phyloP scores from a whole-genome alignment of 2,888 invertebrate genomes.

The Halocaridina rubra region DNA sequence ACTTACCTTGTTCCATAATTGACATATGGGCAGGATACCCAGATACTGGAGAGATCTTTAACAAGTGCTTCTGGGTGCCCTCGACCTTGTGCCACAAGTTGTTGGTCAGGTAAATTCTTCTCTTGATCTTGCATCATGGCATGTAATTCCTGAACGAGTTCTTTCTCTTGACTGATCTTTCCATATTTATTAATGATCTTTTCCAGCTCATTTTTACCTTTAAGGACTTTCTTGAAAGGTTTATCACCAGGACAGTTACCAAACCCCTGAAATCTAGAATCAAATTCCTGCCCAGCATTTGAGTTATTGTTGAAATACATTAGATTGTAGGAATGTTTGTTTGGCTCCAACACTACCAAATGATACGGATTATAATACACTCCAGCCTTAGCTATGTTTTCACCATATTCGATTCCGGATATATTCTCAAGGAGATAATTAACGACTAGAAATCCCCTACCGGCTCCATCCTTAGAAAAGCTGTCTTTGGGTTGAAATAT shows the following conservation, averaged over 20 bases:
- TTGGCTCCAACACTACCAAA: slow-evolving; percentile 35
- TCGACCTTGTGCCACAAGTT: slow-evolving; percentile 35
- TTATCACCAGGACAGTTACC: slow-evolving; percentile 39
- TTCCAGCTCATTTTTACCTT: slow-evolving; percentile 31
- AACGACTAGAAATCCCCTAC: slow-evolving; percentile 49
- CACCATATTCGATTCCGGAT: slow-evolving; percentile 11
- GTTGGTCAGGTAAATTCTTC: slow-evolving; percentile 40
- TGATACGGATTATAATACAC: slow-evolving; percentile 33
- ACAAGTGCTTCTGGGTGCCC: slow-evolving; percentile 13
- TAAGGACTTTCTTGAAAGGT: slow-evolving; percentile 52
- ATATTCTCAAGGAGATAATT: slow-evolving; percentile 4
- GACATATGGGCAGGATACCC: background rate
- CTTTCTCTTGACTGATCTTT: slow-evolving; percentile 11
- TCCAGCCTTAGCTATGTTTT: slow-evolving; percentile 3
- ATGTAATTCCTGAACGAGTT: slow-evolving; percentile 26
- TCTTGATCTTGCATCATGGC: slow-evolving; percentile 40
- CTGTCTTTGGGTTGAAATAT: slow-evolving; percentile 10
- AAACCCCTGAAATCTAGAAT: slow-evolving; percentile 46
- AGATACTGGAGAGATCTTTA: slow-evolving; percentile 37
- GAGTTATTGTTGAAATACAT: slow-evolving; percentile 1
- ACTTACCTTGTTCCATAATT: slow-evolving; percentile 55
- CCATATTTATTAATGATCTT: slow-evolving; percentile 36
- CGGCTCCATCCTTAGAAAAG: background rate
- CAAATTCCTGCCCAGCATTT: background rate
- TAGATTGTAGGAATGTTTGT: background rate